Evolutionary conservation across 2,113 vertebrate species (phyloP), one percentile per base, ranked within the genome.

Genomic region (Antechinus stuartii): DNA sequence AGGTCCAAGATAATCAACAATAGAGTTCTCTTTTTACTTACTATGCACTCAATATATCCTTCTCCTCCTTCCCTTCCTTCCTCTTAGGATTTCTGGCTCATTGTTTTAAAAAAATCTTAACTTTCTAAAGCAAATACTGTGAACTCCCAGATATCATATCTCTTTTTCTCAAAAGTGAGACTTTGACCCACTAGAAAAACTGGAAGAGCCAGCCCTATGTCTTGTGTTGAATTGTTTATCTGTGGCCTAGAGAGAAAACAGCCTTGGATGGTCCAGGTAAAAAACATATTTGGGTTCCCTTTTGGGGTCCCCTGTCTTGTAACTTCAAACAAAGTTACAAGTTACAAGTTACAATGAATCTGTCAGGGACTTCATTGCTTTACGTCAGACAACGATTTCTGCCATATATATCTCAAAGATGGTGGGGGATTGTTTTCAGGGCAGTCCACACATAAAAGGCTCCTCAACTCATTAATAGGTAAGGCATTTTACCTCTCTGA

Each of bases 111-210:
- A 93, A 35, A 94, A 91, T 23, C 6, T n/a, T 96, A 54, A 27
- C 9, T 91, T 24, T 96, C 89, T 89, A 91, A 94, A 94, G 35
- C 27, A 91, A 61, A n/a, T 47, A 11, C 23, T 26, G 1, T 46
- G 90, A 94, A n/a, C 68, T 76, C 19, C 11, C 22, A 91, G n/a
- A 68, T 26, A 0, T 12, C 3, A 52, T 61, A 53, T 49, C 35
- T 52, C 91, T n/a, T 91, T 97, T 94, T 8, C 54, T 90, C 47
- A 93, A 93, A 30, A 95, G 23, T 30, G 54, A 93, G 91, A 57
- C 61, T 26, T 76, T 91, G 16, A 2, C 42, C 49, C 8, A 91
- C 49, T 47, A 3, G 6, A 55, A 92, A 84, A 27, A 61, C n/a
- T 84, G 90, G 50, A 47, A 47, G 3, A 3, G 47, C 47, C 47